Percentiles rank a stretch among this genome's conserved stretches.
Conservation (phyloP, 2,113 vertebrate species). For the Danio rerio region GRCz12tu NC_133192.1:32469001-32469500, state of each 20-base stretch:
- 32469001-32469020: neutral
- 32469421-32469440: conserved; percentile 24
- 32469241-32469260: neutral
- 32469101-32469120: neutral
- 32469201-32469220: too few species aligned
- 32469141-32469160: too few species aligned
- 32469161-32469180: too few species aligned
- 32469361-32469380: conserved; percentile 88
- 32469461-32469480: conserved; percentile 15
- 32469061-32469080: neutral
- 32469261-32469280: conserved; percentile 50
- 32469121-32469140: too few species aligned
- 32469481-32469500: conserved; percentile 28
- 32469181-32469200: too few species aligned
- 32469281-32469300: conserved; percentile 70
- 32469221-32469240: too few species aligned
- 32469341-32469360: conserved; percentile 94
- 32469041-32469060: neutral
- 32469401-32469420: conserved; percentile 65
- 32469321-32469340: conserved; percentile 99
- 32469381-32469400: conserved; percentile 78
- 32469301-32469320: conserved; percentile 81
- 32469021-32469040: neutral
- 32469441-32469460: conserved; percentile 42
- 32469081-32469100: neutral